Conservation (phyloP, 2,888 invertebrate genomes). For the Dicranocentrus wangi region DNA sequence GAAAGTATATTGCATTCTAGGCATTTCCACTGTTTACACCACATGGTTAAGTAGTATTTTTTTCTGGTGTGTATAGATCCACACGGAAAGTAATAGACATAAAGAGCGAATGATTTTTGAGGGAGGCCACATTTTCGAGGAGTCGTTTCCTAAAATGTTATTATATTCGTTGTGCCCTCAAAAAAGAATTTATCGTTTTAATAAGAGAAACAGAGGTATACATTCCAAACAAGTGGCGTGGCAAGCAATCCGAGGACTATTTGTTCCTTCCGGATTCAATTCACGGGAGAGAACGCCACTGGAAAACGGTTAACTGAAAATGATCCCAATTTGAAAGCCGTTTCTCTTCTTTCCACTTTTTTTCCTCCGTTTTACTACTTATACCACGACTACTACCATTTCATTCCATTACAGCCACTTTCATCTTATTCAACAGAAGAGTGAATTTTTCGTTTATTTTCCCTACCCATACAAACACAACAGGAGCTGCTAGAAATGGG, state of each 20-base stretch:
- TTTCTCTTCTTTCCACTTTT: constrained; percentile 34
- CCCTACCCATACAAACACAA: background rate
- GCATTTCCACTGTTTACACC: constrained; percentile 42
- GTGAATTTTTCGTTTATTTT: background rate
- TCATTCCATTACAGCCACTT: background rate
- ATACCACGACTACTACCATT: background rate
- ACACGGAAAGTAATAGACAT: constrained; percentile 48
- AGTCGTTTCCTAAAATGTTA: constrained; percentile 69
- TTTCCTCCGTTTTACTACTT: background rate
- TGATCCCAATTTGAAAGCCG: constrained; percentile 65
- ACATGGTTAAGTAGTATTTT: constrained; percentile 56
- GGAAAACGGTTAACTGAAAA: constrained; percentile 51
- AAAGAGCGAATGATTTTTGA: constrained; percentile 71
- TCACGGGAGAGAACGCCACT: constrained; percentile 38
- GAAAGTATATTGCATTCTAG: too few species aligned
- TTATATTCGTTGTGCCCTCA: constrained; percentile 42
- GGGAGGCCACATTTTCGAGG: constrained; percentile 71
- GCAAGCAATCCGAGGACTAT: background rate
- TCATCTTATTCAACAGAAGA: background rate
- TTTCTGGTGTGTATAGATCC: background rate
- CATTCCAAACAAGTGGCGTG: constrained; percentile 48
- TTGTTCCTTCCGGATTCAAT: background rate
- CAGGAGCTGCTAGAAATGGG: background rate
- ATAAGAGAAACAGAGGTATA: constrained; percentile 68
- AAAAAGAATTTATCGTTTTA: constrained; percentile 71